Base-by-base conservation (phyloP, 2,888 invertebrate species). In the Seira musarum region DNA sequence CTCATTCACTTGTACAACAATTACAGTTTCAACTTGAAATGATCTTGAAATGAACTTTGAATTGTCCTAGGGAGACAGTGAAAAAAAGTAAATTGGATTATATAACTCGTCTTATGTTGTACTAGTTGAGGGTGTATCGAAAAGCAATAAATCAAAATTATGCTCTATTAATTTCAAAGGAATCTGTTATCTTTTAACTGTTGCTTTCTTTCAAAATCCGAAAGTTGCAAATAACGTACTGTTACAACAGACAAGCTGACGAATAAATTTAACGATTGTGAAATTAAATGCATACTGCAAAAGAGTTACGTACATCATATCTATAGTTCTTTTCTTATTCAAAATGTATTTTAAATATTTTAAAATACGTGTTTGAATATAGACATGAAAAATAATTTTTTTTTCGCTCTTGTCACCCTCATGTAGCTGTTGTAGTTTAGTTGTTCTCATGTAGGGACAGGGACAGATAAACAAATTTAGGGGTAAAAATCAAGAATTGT, bases 1-100 rank as follows among this genome's bases (percentile, higher is more conserved):
- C 53, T 53, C 15, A 3, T 53, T 53, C n/a, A 24, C 60, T 69
- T 30, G 30, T 75, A 80, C 80, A 69, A 80, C 71, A 60, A 71
- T 5, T 80, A 80, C 80, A 49, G 80, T 74, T 80, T 80, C 75
- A 80, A 80, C 80, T 80, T 80, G 80, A 80, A 75, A 75, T 63
- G 80, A 60, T 80, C 80, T 80, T 80, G 61, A 15, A 71, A 46
- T 80, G 80, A 80, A 80, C 80, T 80, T 25, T 80, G 13, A 66
- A 68, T 53, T 79, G 71, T 71, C 78, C 72, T 79, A 53, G 17
- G 53, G 53, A 53, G 53, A 53, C 3, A 8, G 8, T 30, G 30
- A 8, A 30, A 30, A 30, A 30, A 30, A 30, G 30, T 30, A 30
- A 30, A 30, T 30, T 30, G 8, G 2, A 30, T 30, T 8, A 30